phyloP scores from a whole-genome alignment of 2,888 invertebrate species.

The Cryptus viduatorius region DNA sequence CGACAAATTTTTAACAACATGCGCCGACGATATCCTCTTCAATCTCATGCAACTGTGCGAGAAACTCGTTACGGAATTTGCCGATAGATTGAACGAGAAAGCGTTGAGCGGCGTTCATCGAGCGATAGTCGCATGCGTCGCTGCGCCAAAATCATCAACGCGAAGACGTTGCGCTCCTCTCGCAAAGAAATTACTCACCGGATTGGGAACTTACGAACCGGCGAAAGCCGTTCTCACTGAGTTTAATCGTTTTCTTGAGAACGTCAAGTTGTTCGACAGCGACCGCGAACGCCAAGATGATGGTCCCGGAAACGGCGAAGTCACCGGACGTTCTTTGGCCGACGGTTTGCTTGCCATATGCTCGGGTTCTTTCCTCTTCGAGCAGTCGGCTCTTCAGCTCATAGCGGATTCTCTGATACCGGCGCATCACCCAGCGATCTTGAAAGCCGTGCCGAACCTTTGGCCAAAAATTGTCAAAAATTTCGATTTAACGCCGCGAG shows the following conservation, averaged over 20 bases:
- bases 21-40: constrained; percentile 90
- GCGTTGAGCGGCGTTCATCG: constrained; percentile 88
- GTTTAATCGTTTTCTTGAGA: constrained; percentile 89
- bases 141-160: constrained; percentile 88
- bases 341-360: constrained; percentile 87
- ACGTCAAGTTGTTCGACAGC: constrained; percentile 86
- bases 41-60: constrained; percentile 92
- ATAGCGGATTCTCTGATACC: constrained; percentile 90
- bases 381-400: constrained; percentile 86
- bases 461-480: constrained; percentile 90
- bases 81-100: constrained; percentile 89
- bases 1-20: constrained; percentile 91
- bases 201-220: constrained; percentile 87
- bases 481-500: constrained; percentile 87
- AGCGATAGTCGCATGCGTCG: constrained; percentile 90
- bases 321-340: constrained; percentile 87
- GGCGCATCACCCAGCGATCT: constrained; percentile 91
- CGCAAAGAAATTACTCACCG: constrained; percentile 88
- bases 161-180: constrained; percentile 88
- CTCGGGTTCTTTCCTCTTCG: constrained; percentile 83
- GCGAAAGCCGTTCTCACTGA: constrained; percentile 89
- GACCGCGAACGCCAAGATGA: constrained; percentile 83
- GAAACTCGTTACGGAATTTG: constrained; percentile 90
- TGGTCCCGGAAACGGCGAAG: constrained; percentile 81
- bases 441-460: constrained; percentile 87